Evolutionary conservation across 2,888 invertebrate genomes (phyloP), one percentile per base, ranked within the genome.

Genomic region (Plebejus anna): DNA sequence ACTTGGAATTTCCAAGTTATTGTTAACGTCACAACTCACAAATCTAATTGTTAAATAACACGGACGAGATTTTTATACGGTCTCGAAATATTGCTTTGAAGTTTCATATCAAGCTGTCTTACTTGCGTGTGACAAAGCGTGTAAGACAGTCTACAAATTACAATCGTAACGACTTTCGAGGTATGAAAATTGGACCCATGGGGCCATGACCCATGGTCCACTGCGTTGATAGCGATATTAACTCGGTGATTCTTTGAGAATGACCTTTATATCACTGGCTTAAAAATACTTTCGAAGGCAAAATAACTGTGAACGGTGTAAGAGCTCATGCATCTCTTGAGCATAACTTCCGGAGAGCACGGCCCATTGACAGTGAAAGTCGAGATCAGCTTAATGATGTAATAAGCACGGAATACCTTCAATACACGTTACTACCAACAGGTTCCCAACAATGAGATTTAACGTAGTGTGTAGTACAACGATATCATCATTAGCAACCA

Each of bases 321-420:
- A 22, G 61, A 9, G 66, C 13, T 22, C 22, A 42, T 76, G 75
- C 55, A 22, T 11, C 71, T 38, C 61, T 32, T 66, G 66, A 16
- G 70, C 57, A 76, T 77, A 38, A 70, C 42, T 78, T 78, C 77
- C 78, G 77, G 71, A 36, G 71, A 73, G 77, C 72, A 70, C 57
- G 61, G 70, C 75, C 70, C 76, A 78, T 61, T 78, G 77, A 77
- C 76, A 79, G 78, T 78, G 79, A 79, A 78, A 79, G 79, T 79
- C 38, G 77, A 66, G 76, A 76, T 71, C 77, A 76, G 42, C 75
- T 66, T 75, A 66, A 42, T 75, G 75, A 75, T 71, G 73, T 66
- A 76, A 76, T 61, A 75, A 77, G 32, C 71, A 66, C 71, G 71
- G 16, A 75, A 61, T 76, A 59, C 75, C 75, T 70, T 59, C 71